A percentile compares a stretch with the other conserved stretches of the same genome.
These are phyloP conservation scores for Arothron firmamentum DNA, from an alignment of 2,113 vertebrate species.

Conservation along the genomic window DNA sequence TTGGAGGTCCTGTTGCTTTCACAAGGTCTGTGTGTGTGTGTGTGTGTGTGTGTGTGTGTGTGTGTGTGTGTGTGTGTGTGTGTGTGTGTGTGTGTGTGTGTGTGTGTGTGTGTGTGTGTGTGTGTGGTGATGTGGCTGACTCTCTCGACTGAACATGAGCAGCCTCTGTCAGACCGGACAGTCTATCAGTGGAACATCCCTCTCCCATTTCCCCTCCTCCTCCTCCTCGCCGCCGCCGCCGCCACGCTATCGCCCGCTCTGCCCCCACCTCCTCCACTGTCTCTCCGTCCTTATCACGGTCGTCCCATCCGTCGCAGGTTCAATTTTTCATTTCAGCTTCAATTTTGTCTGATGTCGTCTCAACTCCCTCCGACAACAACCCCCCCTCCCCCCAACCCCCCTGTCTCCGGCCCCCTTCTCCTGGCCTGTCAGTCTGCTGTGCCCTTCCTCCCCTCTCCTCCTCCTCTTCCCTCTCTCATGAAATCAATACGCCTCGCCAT, in stretches of 20 bases:
- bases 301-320: constrained; percentile 63
- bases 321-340: constrained; percentile 72
- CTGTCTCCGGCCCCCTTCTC: constrained; percentile 44
- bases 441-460: constrained; percentile 2
- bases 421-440: constrained; percentile 45
- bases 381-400: no score
- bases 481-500: constrained; percentile 49
- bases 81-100: constrained; percentile 12
- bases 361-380: constrained; percentile 39
- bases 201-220: constrained; percentile 15
- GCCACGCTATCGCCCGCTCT: constrained; percentile 30
- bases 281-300: constrained; percentile 63
- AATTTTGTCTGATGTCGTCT: constrained; percentile 60
- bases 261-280: constrained; percentile 39
- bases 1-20: constrained; percentile 7
- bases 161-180: constrained; percentile 62
- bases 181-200: constrained; percentile 66
- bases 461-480: constrained; percentile 9
- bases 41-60: constrained; percentile 13
- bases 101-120: no score
- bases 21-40: constrained; percentile 6
- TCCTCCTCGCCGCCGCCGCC: constrained; percentile 7
- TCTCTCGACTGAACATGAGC: constrained; percentile 66
- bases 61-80: constrained; percentile 14
- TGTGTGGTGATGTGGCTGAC: constrained; percentile 44